Evolutionary conservation across 2,888 invertebrate genomes (phyloP).

Genomic region (Plagodis pulveraria): DNA sequence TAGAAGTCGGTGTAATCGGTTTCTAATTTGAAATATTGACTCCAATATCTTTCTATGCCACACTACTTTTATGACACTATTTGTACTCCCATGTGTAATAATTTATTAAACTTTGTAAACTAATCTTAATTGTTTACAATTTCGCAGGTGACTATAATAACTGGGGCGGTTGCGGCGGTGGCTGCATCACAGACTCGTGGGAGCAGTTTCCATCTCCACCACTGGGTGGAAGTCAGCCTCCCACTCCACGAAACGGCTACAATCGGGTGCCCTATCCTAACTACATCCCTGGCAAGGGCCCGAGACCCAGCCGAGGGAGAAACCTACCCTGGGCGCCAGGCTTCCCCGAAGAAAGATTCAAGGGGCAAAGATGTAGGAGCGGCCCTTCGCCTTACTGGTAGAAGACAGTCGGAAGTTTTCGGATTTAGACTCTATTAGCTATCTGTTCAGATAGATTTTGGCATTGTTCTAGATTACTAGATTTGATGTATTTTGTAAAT

Average conservation of each 20-base stretch:
- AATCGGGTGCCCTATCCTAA: slow-evolving; percentile 53
- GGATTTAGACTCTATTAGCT: slow-evolving; percentile 5
- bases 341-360: slow-evolving; percentile 69
- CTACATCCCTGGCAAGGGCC: slow-evolving; percentile 58
- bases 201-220: slow-evolving; percentile 64
- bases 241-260: slow-evolving; percentile 71
- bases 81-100: no score
- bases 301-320: slow-evolving; percentile 61
- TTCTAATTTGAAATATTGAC: no score
- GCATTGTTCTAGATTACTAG: slow-evolving; percentile 8
- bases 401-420: slow-evolving; percentile 5
- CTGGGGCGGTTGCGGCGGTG: slow-evolving; percentile 62
- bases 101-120: no score
- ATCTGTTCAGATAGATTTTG: slow-evolving; percentile 8
- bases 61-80: no score
- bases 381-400: slow-evolving; percentile 77
- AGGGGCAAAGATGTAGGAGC: slow-evolving; percentile 70
- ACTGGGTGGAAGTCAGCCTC: slow-evolving; percentile 60
- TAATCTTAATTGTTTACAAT: no score
- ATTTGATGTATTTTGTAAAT: slow-evolving; percentile 29
- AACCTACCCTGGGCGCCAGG: slow-evolving; percentile 73
- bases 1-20: no score
- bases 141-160: slow-evolving; percentile 62
- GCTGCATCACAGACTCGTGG: slow-evolving; percentile 67
- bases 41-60: no score